Conservation (phyloP, 2,888 invertebrate genomes). For the Eledone cirrhosa region DNA sequence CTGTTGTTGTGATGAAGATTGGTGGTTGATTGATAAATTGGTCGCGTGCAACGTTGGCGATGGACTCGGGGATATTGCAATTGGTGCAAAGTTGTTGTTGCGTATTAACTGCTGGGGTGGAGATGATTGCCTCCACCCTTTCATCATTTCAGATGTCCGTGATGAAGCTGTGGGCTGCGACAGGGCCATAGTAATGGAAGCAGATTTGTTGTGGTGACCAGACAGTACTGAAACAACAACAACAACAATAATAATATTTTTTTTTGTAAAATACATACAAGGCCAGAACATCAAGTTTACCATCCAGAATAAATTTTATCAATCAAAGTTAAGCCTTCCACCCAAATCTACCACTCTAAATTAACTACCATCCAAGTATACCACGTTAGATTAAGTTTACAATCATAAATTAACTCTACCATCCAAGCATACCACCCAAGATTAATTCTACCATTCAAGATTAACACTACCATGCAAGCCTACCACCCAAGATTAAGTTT, state of each 20-base stretch:
- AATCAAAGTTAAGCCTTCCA: too few species aligned
- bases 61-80: slow-evolving; percentile 25
- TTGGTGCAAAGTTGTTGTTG: background rate
- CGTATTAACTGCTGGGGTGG: slow-evolving; percentile 18
- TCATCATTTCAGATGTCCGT: background rate
- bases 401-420: too few species aligned
- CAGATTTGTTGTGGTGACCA: slow-evolving; percentile 16
- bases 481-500: too few species aligned
- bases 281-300: too few species aligned
- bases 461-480: too few species aligned
- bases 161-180: background rate
- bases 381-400: too few species aligned
- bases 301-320: too few species aligned
- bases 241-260: background rate
- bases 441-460: too few species aligned
- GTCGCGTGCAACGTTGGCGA: slow-evolving; percentile 15
- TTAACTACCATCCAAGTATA: too few species aligned
- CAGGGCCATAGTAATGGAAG: background rate
- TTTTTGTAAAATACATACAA: background rate
- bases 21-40: slow-evolving; percentile 3
- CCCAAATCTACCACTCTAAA: too few species aligned
- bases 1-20: background rate
- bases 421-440: too few species aligned
- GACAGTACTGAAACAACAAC: background rate
- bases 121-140: background rate